Evolutionary conservation across 2,888 invertebrate genomes (phyloP).

Genomic region (Alentia gelatinosa): DNA sequence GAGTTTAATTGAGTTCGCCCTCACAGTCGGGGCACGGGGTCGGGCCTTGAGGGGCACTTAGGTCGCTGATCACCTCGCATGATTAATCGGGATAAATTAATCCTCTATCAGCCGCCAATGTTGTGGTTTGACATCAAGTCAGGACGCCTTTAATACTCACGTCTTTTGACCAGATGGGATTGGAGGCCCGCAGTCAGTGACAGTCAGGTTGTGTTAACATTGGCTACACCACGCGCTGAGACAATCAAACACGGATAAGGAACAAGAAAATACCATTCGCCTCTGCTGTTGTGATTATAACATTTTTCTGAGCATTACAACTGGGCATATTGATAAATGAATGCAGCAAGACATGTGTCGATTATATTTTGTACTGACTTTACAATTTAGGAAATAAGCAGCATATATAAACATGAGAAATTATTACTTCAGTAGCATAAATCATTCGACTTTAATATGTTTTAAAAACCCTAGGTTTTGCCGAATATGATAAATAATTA

Average conservation of each 20-base stretch:
- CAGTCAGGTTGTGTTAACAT: not conserved
- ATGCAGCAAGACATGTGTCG: no score
- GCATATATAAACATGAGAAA: no score
- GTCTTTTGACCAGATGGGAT: not conserved
- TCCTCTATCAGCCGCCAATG: not conserved
- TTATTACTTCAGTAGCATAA: no score
- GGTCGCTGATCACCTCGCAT: not conserved
- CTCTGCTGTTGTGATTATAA: no score
- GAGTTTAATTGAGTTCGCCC: not conserved
- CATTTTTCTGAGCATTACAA: no score
- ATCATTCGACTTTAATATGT: no score
- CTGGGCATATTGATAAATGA: no score
- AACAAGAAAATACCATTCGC: no score
- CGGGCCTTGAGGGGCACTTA: not conserved
- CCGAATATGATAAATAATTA: no score
- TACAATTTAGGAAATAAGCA: no score
- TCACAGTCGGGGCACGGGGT: not conserved
- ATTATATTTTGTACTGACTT: no score
- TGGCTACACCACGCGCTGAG: not conserved
- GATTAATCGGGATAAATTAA: not conserved
- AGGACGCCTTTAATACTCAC: not conserved
- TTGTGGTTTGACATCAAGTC: conserved; percentile 22
- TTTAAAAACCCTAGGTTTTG: no score
- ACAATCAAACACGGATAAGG: conserved; percentile 1
- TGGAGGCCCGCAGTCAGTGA: not conserved